Base-by-base conservation (phyloP, 2,797 vertebrate genomes). In the Schizothorax lantsangensis region DNA sequence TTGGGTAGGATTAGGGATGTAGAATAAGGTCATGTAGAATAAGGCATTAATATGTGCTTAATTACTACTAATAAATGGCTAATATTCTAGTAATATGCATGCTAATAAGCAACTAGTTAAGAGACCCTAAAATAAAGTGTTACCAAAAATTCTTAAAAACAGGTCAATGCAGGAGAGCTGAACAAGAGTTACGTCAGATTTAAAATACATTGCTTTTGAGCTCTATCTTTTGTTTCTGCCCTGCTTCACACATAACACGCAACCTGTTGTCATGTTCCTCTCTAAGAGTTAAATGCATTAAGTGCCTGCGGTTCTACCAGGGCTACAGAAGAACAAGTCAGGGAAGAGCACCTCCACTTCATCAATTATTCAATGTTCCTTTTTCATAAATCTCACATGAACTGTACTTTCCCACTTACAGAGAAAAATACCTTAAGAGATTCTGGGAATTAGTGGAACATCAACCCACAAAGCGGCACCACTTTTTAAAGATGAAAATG, bases 311-410 rank as follows among this genome's bases (percentile, higher is more conserved):
- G 72, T 30, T 85, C 36, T 47, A 23, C 17, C 23, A 66, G 36
- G 62, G 57, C 26, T 74, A 73, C 47, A 81, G 69, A 69, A 54
- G 33, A 75, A 88, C 69, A 30, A 81, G 64, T 19, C 40, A 72
- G 57, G 52, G 77, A 83, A 79, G 66, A 87, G 81, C 40, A 73
- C 82, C 81, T 79, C 33, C 52, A 79, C 66, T 52, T 71, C 30
- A 73, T 83, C 43, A 84, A 81, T 86, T 81, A 81, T 86, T 81
- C 23, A 86, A 64, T 43, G 69, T 52, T 75, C 43, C 69, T 10
- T 49, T 86, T 86, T 86, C 69, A 86, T 75, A 86, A 81, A 86
- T 86, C 79, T 86, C 69, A 75, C 69, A 81, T 81, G 79, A 81
- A 81, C 84, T 81, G 54, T 81, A 81, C 23, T 17, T 74, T 75